Percentiles rank a stretch among this genome's conserved stretches.
Conservation (phyloP, 2,888 invertebrate species). For the Acholoe squamosa region DNA sequence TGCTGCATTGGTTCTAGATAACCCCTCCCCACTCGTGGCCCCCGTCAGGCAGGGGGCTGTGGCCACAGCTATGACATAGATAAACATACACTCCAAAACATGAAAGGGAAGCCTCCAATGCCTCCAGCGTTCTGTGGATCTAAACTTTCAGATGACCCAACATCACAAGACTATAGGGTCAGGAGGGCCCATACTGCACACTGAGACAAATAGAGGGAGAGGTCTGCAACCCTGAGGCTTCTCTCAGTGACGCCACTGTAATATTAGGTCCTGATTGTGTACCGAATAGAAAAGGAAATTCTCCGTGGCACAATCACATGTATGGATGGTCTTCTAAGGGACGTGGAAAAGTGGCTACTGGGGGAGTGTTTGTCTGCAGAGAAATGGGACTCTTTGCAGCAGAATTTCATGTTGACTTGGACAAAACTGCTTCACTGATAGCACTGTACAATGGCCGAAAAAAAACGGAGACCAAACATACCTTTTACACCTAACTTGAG, state of each 20-base stretch:
- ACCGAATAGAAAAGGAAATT: conserved; percentile 14
- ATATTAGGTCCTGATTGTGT: conserved; percentile 20
- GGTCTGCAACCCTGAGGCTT: not conserved
- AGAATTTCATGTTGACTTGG: not conserved
- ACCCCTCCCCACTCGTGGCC: conserved; percentile 5
- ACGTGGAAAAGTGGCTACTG: not conserved
- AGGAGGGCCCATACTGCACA: not conserved
- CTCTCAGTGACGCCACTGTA: not conserved
- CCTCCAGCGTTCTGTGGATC: conserved; percentile 9
- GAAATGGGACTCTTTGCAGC: not conserved
- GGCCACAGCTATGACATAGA: conserved; percentile 18
- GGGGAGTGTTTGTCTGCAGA: not conserved
- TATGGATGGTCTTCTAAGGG: conserved; percentile 3
- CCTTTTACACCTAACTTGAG: too few species aligned
- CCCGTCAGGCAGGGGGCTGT: not conserved
- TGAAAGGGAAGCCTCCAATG: conserved; percentile 9
- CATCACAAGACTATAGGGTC: conserved; percentile 36
- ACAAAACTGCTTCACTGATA: not conserved
- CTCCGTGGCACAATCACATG: conserved; percentile 10
- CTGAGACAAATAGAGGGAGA: conserved; percentile 1
- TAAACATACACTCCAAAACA: conserved; percentile 31
- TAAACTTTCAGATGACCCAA: conserved; percentile 18
- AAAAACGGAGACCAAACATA: too few species aligned
- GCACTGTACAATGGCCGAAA: too few species aligned
- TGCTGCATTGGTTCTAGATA: conserved; percentile 8